Evolutionary conservation across 2,113 vertebrate species (phyloP).

Genomic region (Gymnocephalus cernua): DNA sequence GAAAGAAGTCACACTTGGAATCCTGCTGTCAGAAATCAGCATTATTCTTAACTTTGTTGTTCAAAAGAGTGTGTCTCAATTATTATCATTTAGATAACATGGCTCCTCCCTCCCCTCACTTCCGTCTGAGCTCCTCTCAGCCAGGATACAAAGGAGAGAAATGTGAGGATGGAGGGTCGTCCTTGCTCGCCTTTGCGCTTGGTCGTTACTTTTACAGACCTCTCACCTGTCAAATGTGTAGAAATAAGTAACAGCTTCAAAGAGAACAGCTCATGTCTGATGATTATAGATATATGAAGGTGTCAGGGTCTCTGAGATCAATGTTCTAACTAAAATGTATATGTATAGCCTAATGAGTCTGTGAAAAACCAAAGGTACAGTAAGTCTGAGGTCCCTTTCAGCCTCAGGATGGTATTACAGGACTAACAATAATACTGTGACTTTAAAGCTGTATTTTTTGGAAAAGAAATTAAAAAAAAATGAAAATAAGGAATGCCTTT

Average conservation of each 20-base stretch:
- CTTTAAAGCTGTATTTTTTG: neutral
- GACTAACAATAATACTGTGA: neutral
- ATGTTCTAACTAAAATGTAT: neutral
- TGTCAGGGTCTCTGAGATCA: neutral
- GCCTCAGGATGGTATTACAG: neutral
- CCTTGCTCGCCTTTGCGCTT: too few relatives aligned
- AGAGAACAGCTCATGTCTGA: neutral
- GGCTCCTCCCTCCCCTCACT: too few relatives aligned
- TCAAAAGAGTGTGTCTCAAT: too few relatives aligned
- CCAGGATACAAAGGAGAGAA: too few relatives aligned
- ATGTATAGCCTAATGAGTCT: neutral
- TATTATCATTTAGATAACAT: neutral
- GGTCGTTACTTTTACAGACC: too few relatives aligned
- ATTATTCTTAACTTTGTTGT: too few relatives aligned
- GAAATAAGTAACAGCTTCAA: neutral
- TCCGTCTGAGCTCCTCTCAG: too few relatives aligned
- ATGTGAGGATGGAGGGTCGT: too few relatives aligned
- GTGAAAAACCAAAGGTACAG: too few relatives aligned
- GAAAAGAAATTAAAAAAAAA: neutral
- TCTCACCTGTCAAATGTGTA: neutral
- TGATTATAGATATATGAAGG: neutral
- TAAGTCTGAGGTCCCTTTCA: neutral
- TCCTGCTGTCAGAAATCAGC: neutral
- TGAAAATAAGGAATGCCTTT: neutral
- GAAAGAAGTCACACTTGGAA: too few relatives aligned